Percentiles rank a stretch among this genome's conserved stretches.
These are phyloP conservation scores for Catostylus mosaicus DNA, from an alignment of 30 jellyfish, hydroid and myxozoan species.

Conservation along the genomic window DNA sequence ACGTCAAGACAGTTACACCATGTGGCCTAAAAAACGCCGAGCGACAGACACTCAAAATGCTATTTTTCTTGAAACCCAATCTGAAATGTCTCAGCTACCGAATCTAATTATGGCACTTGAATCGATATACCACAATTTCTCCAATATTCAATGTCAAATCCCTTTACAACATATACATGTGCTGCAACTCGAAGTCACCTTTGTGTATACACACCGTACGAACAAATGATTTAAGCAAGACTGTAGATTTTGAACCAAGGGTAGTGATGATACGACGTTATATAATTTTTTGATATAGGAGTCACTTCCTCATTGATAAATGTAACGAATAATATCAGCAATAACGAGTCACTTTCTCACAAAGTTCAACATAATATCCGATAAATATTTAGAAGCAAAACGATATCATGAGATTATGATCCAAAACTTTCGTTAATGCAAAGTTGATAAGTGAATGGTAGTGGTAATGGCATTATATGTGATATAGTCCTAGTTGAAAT, in stretches of 20 bases:
- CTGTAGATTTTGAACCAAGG: background rate
- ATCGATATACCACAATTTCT: background rate
- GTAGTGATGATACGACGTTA: constrained; percentile 1
- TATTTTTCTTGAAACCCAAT: background rate
- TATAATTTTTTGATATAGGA: background rate
- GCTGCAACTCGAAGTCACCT: constrained; percentile 10
- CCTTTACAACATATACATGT: background rate
- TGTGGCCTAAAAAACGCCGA: background rate
- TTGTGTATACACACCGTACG: constrained; percentile 11
- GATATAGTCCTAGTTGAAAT: constrained; percentile 17
- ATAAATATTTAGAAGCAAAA: background rate
- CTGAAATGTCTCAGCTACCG: constrained; percentile 6
- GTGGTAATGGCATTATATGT: constrained; percentile 3
- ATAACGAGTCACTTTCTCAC: constrained; percentile 3
- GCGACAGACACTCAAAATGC: background rate
- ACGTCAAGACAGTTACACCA: background rate
- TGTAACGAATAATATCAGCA: background rate
- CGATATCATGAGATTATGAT: background rate
- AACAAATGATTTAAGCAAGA: background rate
- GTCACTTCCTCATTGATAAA: background rate
- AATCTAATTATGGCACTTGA: background rate
- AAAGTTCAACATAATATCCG: background rate
- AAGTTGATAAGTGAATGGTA: background rate
- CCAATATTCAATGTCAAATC: constrained; percentile 3
- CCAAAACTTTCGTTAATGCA: background rate